Conservation (phyloP, 2,113 vertebrate genomes). For the Azemiops feae region DNA sequence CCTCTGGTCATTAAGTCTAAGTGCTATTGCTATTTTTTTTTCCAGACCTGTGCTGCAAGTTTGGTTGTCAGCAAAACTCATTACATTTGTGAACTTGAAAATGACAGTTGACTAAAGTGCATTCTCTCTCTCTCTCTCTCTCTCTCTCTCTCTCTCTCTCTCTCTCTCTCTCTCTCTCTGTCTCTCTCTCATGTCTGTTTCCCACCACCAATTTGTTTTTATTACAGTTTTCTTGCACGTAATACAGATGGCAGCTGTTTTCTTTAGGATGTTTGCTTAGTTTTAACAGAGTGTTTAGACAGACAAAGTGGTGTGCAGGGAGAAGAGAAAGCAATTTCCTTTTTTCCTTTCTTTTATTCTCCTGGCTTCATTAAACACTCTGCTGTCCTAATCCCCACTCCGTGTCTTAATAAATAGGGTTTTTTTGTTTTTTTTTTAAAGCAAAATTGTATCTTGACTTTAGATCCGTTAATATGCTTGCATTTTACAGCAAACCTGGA, state of each 20-base stretch:
- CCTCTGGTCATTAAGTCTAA: too few species aligned
- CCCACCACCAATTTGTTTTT: not conserved
- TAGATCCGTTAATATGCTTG: not conserved
- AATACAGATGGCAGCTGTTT: conserved; percentile 23
- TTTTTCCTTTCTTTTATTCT: conserved; percentile 15
- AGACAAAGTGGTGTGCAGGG: not conserved
- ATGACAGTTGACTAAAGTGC: not conserved
- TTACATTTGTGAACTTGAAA: not conserved
- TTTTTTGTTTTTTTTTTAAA: not conserved
- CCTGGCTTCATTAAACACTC: conserved; percentile 33
- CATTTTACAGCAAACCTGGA: not conserved
- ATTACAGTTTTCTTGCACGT: not conserved
- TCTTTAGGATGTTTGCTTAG: conserved; percentile 9
- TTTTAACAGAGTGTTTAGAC: conserved; percentile 15
- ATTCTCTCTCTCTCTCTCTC: not conserved
- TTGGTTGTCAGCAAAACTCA: not conserved
- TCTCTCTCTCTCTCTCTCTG: not conserved
- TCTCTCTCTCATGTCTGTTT: not conserved
- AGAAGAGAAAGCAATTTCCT: conserved; percentile 12
- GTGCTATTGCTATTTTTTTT: too few species aligned
- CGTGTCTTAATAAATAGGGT: not conserved
- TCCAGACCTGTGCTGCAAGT: not conserved
- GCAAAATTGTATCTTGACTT: not conserved
- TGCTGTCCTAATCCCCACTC: not conserved
- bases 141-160: too few species aligned